Base-by-base conservation (phyloP, 2,113 vertebrate genomes). In the Amphilophus citrinellus region DNA sequence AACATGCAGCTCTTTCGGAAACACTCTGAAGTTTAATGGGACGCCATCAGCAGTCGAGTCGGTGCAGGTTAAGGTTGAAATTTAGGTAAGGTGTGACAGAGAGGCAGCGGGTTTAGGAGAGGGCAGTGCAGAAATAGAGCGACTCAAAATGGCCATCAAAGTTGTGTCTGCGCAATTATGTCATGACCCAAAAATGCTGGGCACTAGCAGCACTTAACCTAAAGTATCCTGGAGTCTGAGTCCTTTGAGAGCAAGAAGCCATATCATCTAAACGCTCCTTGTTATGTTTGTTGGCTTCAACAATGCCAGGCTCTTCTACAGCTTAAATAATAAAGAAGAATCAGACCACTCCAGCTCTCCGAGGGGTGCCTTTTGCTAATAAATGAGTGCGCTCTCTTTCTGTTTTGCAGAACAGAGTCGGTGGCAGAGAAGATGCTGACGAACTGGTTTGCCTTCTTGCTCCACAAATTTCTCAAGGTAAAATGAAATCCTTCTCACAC, bases 401-500 rank as follows among this genome's bases (percentile, higher is more conserved):
- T 87, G 84, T 86, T 91, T 85, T 88, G 68, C 91, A 98, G 97
- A 95, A 98, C 98, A 0, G 94, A 95, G 90, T 95, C 94, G 2
- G 94, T 95, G 85, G 93, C 94, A 30, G 94, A 95, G 91, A 98
- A 98, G 96, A 98, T 98, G 98, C 95, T 98, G 94, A 98, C 98
- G 8, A 98, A 98, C 89, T 98, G 98, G 98, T 98, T 98, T 47
- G 97, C 97, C 85, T 98, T 98, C 93, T 95, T 98, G 20, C 96
- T 98, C 5, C 97, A 98, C 94, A 97, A 97, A 86, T 98, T 98
- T 93, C 96, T 98, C 86, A 98, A 98, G 98, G 98, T 98, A 95
- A 91, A 79, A 81, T 7, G 1, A 86, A 83, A 82, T 73, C 62
- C 30, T 78, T 73, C 22, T 66, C 82, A 10, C 76, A 10, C 37